phyloP scores from a whole-genome alignment of 2,888 invertebrate species.

The Dicranocentrus wangi region DNA sequence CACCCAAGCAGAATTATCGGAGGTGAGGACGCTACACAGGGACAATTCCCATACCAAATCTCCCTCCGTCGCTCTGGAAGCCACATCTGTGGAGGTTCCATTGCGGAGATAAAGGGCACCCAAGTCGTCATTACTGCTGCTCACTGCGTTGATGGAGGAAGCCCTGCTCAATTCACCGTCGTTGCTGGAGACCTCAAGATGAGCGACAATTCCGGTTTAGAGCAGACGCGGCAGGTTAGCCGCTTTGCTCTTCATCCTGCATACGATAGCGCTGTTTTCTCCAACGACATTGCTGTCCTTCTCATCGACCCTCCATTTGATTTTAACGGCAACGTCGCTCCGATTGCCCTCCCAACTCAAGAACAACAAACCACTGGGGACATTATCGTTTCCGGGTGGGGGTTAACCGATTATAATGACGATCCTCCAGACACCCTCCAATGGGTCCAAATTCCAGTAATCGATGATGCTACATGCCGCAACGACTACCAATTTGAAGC shows the following conservation, averaged over 20 bases:
- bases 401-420: conserved; percentile 50
- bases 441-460: conserved; percentile 46
- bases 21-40: conserved; percentile 40
- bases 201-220: conserved; percentile 29
- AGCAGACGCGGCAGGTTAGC: conserved; percentile 52
- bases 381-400: conserved; percentile 70
- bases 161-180: conserved; percentile 14
- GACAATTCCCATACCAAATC: conserved; percentile 58
- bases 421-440: conserved; percentile 46
- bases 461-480: conserved; percentile 61
- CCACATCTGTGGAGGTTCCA: conserved; percentile 46
- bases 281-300: conserved; percentile 71
- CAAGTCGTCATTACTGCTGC: conserved; percentile 51
- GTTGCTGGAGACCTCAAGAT: conserved; percentile 60
- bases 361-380: conserved; percentile 48
- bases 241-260: conserved; percentile 61
- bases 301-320: conserved; percentile 55
- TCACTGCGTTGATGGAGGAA: conserved; percentile 46
- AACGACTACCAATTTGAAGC: conserved; percentile 50
- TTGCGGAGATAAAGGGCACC: background rate
- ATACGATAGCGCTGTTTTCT: conserved; percentile 57
- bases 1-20: conserved; percentile 53
- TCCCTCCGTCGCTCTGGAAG: conserved; percentile 15
- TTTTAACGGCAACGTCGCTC: conserved; percentile 58
- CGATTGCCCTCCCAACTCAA: conserved; percentile 66